Evolutionary conservation across 1,140 invertebrate species (phyloP), one percentile per base, ranked within the genome.

Genomic region (Diorhabda sublineata): DNA sequence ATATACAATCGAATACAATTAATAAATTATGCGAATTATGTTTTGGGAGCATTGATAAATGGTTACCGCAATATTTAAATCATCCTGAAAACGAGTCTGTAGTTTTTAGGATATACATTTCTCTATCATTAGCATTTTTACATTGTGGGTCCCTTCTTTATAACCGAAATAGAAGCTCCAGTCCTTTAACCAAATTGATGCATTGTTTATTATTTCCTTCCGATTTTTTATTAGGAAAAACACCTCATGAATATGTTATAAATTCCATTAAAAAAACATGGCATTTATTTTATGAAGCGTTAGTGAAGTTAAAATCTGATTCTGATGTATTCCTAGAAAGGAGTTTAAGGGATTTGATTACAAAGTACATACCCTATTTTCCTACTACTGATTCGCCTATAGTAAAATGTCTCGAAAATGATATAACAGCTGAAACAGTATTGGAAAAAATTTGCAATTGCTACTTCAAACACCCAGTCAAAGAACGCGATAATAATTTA

Each of bases 261-360:
- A 72, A 71, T 58, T 73, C 75, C 5, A 67, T 79, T 0, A 72
- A 74, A 58, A 75, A 73, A 58, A 77, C 76, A 5, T 81, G 79
- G 79, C 74, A 75, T 60, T 52, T 75, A 42, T 81, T 76, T 72
- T 73, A 78, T 42, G 66, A 73, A 60, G 75, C 74, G 8, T 59
- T 78, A 45, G 71, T 75, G 45, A 73, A 72, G 58, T 60, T 81
- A 11, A 72, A 74, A 42, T 44, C 26, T 26, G 57, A 60, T n/a
- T 67, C 72, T 41, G 79, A 81, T 69, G 62, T 71, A n/a, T 81
- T 76, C 67, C 45, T 81, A 9, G 78, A 80, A 52, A 67, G 79
- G 58, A 71, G 69, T 4, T 62, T 79, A 47, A 70, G 71, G 56
- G 78, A 81, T 70, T 68, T 81, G 67, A 71, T 79, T 6, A 61